These are phyloP conservation scores for Silurus meridionalis DNA, from an alignment of 2,113 vertebrate genomes.

Conservation along the genomic window DNA sequence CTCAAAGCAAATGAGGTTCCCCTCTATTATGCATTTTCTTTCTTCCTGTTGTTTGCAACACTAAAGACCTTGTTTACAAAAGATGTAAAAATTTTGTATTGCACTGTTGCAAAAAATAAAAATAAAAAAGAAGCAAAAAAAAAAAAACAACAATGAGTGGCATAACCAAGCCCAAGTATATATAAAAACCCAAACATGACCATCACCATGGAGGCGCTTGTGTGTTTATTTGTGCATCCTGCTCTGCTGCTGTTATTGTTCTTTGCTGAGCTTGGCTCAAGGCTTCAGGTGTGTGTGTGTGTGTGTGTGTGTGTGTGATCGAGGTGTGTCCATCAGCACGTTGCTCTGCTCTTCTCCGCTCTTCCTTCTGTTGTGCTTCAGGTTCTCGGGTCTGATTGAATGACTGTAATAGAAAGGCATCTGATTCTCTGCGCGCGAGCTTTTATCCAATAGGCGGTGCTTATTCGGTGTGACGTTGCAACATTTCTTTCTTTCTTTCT, in stretches of 20 bases:
- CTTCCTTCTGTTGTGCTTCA: neutral
- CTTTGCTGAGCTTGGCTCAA: neutral
- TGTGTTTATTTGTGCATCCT: neutral
- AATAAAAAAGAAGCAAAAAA: neutral
- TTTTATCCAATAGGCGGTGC: slow-evolving; percentile 49
- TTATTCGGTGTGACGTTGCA: slow-evolving; percentile 44
- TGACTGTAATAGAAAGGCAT: slow-evolving; percentile 13
- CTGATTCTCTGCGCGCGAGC: slow-evolving; percentile 16
- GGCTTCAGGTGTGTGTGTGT: slow-evolving; percentile 6
- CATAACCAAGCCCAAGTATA: neutral
- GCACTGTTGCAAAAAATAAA: neutral
- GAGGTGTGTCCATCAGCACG: neutral
- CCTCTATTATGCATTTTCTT: neutral
- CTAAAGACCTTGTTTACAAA: neutral
- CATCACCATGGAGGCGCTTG: neutral
- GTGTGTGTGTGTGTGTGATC: slow-evolving; percentile 19
- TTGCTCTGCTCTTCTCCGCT: neutral
- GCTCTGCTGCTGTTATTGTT: neutral
- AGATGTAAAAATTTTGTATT: neutral
- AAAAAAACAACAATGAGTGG: neutral
- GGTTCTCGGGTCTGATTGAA: slow-evolving; percentile 8
- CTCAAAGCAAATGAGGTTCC: neutral
- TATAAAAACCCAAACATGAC: neutral
- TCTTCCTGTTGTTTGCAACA: neutral
- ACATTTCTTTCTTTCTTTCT: slow-evolving; percentile 35